Base-by-base conservation (phyloP, 2,113 vertebrate species). In the Hemibagrus wyckioides region DNA sequence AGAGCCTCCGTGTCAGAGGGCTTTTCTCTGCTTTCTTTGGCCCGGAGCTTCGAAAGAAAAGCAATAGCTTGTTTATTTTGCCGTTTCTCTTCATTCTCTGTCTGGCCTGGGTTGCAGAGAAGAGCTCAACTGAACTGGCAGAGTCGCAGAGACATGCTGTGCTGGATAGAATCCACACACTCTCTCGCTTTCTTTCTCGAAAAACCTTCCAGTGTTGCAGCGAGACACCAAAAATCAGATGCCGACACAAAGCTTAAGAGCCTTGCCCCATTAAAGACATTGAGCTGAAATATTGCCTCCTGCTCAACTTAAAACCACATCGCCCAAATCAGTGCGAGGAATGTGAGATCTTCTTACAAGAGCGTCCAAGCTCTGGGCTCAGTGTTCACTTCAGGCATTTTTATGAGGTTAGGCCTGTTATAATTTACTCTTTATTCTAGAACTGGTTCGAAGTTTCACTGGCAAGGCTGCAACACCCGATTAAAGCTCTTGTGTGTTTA, bases 61-160 rank as follows among this genome's bases (percentile, higher is more conserved):
- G 77, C 82, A 89, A 89, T 39, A 77, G 44, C 88, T 83, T 90
- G 82, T 86, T 90, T 90, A 77, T 90, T 91, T 90, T 89, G 82
- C 79, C 82, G 1, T 89, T 92, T 89, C 83, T 80, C 11, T 89
- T 76, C 83, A n/a, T 86, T 84, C 61, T 88, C 33, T 25, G 77
- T 84, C 73, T 90, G 88, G 69, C 79, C 83, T 77, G 15, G 50
- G 56, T 83, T 56, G 30, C 30, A 80, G 80, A 59, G 77, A 88
- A 88, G 88, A 57, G 79, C 54, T 80, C 10, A 2, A 30, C 52
- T 28, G 52, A 80, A 80, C 79, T 80, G 30, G 79, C 50, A 56
- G 52, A 36, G 56, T 80, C 17, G 17, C 30, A 80, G 44, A 57
- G 54, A 80, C 79, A 80, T 57, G 79, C 79, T 80, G 50, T 80